Evolutionary conservation across 1,140 invertebrate genomes (phyloP).

Genomic region (Platyura marginata): DNA sequence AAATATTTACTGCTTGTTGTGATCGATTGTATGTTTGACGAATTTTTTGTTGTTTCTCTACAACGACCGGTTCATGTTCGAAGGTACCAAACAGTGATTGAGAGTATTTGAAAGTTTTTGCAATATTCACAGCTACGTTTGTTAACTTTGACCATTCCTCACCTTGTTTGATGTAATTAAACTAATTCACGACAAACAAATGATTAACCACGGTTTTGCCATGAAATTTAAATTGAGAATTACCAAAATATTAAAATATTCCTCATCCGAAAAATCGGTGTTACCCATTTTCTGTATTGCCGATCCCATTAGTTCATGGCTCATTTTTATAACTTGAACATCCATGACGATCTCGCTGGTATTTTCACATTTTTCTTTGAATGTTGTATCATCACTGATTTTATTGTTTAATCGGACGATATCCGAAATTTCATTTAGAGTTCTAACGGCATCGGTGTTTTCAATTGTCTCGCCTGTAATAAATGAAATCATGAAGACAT

Average conservation of each 20-base stretch:
- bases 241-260: too few species aligned
- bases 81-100: constrained; percentile 7
- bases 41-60: too few species aligned
- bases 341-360: constrained; percentile 8
- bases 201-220: too few species aligned
- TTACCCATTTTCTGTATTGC: constrained; percentile 4
- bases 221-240: too few species aligned
- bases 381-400: background rate
- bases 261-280: constrained; percentile 6
- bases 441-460: background rate
- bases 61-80: constrained; percentile 3
- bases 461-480: background rate
- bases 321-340: constrained; percentile 7
- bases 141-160: background rate
- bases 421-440: background rate
- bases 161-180: background rate
- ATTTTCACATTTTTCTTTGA: constrained; percentile 4
- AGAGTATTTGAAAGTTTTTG: background rate
- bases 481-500: background rate
- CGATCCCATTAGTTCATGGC: constrained; percentile 7
- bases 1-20: too few species aligned
- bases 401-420: background rate
- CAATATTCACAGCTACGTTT: background rate
- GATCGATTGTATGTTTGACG: too few species aligned
- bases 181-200: too few species aligned